Evolutionary conservation across 2,113 vertebrate genomes (phyloP).

Genomic region (Percina caprodes): DNA sequence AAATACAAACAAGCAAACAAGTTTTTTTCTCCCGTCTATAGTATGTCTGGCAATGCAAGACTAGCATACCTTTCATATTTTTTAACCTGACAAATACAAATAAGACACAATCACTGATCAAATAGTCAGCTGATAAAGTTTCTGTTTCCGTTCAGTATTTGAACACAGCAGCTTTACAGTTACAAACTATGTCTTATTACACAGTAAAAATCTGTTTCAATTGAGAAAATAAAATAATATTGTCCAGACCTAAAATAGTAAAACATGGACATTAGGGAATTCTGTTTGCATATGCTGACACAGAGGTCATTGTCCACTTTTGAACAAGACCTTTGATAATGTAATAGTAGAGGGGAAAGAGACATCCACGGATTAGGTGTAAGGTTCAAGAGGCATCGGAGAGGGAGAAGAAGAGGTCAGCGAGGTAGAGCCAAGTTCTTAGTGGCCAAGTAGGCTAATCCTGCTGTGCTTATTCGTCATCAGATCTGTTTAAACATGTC

Average conservation of each 20-base stretch:
- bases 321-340: neutral
- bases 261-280: neutral
- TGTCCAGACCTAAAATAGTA: neutral
- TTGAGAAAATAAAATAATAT: too few species aligned
- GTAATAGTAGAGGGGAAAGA: neutral
- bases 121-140: neutral
- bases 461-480: conserved; percentile 52
- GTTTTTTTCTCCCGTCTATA: too few species aligned
- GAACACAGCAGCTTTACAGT: neutral
- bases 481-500: conserved; percentile 74
- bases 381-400: conserved; percentile 8
- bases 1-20: too few species aligned
- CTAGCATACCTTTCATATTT: neutral
- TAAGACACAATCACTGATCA: neutral
- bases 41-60: too few species aligned
- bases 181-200: neutral
- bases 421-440: conserved; percentile 33
- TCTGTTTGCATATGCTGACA: neutral
- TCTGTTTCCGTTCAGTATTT: neutral
- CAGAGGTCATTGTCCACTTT: neutral
- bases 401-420: conserved; percentile 1
- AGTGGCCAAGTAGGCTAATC: conserved; percentile 80
- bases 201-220: neutral
- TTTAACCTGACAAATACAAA: neutral
- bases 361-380: neutral